These are phyloP conservation scores for Phlogophora meticulosa DNA, from an alignment of 2,888 invertebrate species.

Conservation along the genomic window DNA sequence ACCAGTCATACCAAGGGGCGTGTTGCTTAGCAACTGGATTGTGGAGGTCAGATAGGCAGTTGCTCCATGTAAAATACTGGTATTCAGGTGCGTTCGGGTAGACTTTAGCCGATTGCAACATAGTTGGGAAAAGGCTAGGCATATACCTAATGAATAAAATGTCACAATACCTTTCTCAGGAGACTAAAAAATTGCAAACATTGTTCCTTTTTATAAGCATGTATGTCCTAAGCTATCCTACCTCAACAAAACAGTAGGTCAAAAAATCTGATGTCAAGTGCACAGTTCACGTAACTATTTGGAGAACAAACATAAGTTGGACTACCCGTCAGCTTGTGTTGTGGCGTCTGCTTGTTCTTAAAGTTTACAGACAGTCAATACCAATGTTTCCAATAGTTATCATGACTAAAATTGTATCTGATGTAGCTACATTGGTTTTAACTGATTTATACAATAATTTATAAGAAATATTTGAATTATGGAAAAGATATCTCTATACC, in stretches of 20 bases:
- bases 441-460: neutral
- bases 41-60: too few relatives aligned
- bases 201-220: neutral
- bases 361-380: conserved; percentile 44
- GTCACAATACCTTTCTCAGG: neutral
- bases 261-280: conserved; percentile 3
- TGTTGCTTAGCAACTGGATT: too few relatives aligned
- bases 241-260: neutral
- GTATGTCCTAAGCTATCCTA: neutral
- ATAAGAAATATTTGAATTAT: too few relatives aligned
- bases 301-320: conserved; percentile 24
- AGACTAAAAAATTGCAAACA: neutral
- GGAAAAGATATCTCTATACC: too few relatives aligned
- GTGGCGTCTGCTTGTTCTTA: conserved; percentile 24
- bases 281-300: conserved; percentile 24
- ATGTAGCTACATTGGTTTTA: neutral
- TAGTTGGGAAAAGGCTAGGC: too few relatives aligned
- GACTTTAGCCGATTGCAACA: too few relatives aligned
- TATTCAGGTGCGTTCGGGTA: too few relatives aligned
- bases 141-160: too few relatives aligned
- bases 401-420: conserved; percentile 16
- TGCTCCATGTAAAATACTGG: too few relatives aligned
- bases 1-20: too few relatives aligned
- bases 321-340: conserved; percentile 16
- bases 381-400: conserved; percentile 28